Evolutionary conservation across 2,797 vertebrate genomes (phyloP).

Genomic region (Manis javanica): DNA sequence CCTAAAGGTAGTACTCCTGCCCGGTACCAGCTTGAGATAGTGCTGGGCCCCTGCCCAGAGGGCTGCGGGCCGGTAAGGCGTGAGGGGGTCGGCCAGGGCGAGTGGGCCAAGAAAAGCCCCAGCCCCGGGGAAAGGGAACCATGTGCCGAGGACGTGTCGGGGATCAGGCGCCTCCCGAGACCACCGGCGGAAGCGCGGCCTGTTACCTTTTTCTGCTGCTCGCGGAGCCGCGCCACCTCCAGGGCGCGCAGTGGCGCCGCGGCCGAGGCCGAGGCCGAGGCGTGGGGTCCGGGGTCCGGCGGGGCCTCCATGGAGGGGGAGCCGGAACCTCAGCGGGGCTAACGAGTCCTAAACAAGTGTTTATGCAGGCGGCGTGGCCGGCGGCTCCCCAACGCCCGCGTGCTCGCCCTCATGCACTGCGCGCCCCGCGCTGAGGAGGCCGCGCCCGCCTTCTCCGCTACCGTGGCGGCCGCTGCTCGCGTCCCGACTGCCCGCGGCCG

Average conservation of each 20-base stretch:
- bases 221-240: constrained; percentile 90
- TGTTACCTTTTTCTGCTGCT: constrained; percentile 95
- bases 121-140: background rate
- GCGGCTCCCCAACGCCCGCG: constrained; percentile 85
- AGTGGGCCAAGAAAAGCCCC: background rate
- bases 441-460: constrained; percentile 75
- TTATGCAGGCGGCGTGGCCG: constrained; percentile 93
- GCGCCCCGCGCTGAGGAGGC: constrained; percentile 80
- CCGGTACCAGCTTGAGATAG: fast-evolving
- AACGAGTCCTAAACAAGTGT: constrained; percentile 98
- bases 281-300: constrained; percentile 18
- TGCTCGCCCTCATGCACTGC: constrained; percentile 78
- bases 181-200: constrained; percentile 51
- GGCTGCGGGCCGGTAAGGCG: background rate
- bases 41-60: fast-evolving
- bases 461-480: constrained; percentile 80
- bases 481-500: constrained; percentile 88
- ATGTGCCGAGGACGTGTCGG: background rate
- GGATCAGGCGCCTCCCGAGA: background rate
- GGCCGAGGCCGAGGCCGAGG: constrained; percentile 39
- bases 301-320: constrained; percentile 70
- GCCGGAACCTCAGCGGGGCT: constrained; percentile 86
- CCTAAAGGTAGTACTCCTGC: background rate
- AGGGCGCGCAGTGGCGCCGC: constrained; percentile 83
- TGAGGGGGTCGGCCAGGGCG: too few species aligned